phyloP scores from a whole-genome alignment of 2,888 invertebrate genomes.

The Leptinotarsa peninsularis region DNA sequence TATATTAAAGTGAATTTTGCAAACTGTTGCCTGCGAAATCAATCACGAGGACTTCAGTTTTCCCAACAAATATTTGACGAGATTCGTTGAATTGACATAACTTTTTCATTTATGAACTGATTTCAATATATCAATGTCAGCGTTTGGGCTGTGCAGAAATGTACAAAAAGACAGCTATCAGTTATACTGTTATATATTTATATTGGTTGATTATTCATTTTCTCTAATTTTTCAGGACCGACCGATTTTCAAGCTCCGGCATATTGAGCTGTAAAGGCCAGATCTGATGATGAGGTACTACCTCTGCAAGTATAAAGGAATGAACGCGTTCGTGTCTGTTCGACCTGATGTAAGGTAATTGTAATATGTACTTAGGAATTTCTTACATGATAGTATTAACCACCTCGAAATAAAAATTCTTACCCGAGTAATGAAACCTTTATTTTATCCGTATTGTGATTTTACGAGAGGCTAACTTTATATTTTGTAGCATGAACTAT shows the following conservation, averaged over 20 bases:
- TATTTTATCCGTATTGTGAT: constrained; percentile 35
- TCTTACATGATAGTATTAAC: constrained; percentile 33
- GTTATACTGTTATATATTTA: too few species aligned
- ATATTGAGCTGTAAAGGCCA: constrained; percentile 61
- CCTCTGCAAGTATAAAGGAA: constrained; percentile 10
- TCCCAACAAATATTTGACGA: too few species aligned
- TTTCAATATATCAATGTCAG: too few species aligned
- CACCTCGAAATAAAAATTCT: constrained; percentile 23
- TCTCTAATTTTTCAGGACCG: constrained; percentile 68
- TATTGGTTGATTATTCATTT: too few species aligned
- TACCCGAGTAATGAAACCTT: constrained; percentile 12
- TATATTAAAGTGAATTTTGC: too few species aligned
- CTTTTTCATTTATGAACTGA: too few species aligned
- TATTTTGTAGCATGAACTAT: constrained; percentile 37
- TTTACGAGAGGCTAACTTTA: constrained; percentile 38
- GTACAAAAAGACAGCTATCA: too few species aligned
- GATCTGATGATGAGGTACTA: constrained; percentile 12
- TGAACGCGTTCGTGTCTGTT: constrained; percentile 27
- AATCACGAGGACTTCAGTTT: too few species aligned
- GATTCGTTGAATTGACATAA: too few species aligned
- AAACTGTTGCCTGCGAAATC: too few species aligned
- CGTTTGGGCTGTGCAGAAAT: too few species aligned
- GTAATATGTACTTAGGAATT: constrained; percentile 47
- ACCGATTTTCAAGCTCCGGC: constrained; percentile 81
- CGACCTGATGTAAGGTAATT: constrained; percentile 28